These are phyloP conservation scores for Poeciliopsis infans DNA, from an alignment of 2,797 vertebrate species.

Conservation along the genomic window DNA sequence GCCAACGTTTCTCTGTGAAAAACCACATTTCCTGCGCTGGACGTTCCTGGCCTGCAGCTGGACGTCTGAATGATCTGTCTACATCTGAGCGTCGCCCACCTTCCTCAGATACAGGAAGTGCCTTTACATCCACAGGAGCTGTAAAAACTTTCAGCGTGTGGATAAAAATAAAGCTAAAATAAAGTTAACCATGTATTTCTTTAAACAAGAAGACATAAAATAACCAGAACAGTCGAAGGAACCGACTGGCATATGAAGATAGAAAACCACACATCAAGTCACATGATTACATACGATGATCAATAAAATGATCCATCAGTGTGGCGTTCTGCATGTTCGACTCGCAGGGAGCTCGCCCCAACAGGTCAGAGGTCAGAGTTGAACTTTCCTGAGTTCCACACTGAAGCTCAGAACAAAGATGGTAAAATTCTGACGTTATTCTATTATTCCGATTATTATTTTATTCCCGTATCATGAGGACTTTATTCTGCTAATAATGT, in stretches of 20 bases:
- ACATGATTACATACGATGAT: neutral
- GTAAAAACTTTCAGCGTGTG: neutral
- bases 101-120: slow-evolving; percentile 1
- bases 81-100: slow-evolving; percentile 1
- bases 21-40: slow-evolving; percentile 1
- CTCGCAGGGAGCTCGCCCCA: neutral
- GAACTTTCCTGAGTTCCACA: neutral
- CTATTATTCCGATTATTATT: too few relatives aligned
- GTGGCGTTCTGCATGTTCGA: neutral
- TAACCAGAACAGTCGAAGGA: neutral
- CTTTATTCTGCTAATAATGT: too few relatives aligned
- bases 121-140: neutral
- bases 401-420: too few relatives aligned
- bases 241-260: neutral
- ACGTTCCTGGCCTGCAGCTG: neutral
- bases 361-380: neutral
- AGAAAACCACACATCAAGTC: neutral
- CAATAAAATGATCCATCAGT: neutral
- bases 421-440: too few relatives aligned
- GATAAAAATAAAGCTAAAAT: neutral
- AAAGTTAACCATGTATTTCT: neutral
- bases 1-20: neutral
- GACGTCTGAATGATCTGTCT: slow-evolving; percentile 4
- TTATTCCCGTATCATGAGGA: too few relatives aligned
- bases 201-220: neutral